Conservation (phyloP, 2,797 vertebrate genomes). For the Pogonophryne albipinna region DNA sequence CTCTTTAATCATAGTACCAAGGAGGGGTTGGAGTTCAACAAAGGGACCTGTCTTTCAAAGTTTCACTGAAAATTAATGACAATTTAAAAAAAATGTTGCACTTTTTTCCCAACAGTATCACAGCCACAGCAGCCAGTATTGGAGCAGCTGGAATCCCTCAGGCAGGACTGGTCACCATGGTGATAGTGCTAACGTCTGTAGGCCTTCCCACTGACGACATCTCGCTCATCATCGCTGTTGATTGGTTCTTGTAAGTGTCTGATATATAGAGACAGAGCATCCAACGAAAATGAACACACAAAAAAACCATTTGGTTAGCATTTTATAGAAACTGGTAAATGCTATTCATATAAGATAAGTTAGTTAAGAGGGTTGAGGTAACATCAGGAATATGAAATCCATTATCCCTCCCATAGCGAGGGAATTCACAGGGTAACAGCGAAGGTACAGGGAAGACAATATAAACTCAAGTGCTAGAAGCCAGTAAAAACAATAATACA, state of each 20-base stretch:
- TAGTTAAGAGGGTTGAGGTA: too few relatives aligned
- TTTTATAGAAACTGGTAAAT: background rate
- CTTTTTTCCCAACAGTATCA: slow-evolving; percentile 87
- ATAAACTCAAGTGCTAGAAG: too few relatives aligned
- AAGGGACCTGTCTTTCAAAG: background rate
- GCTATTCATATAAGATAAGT: background rate
- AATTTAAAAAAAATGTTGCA: background rate
- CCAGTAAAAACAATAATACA: too few relatives aligned
- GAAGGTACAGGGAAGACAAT: too few relatives aligned
- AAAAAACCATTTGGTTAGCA: background rate
- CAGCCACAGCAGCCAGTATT: slow-evolving; percentile 97
- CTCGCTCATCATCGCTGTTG: slow-evolving; percentile 95
- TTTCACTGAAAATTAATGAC: background rate
- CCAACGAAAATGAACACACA: background rate
- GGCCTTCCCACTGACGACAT: slow-evolving; percentile 98
- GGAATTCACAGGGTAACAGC: too few relatives aligned
- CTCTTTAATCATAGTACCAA: slow-evolving; percentile 1
- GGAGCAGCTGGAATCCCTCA: slow-evolving; percentile 98
- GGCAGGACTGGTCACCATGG: slow-evolving; percentile 98
- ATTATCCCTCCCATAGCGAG: too few relatives aligned
- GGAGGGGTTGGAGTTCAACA: slow-evolving; percentile 5
- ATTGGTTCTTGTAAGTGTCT: slow-evolving; percentile 97
- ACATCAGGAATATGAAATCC: too few relatives aligned
- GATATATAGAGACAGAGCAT: background rate
- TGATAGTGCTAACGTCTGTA: slow-evolving; percentile 97